Conservation (phyloP, 2,888 invertebrate species). For the Caenorhabditis drosophilae region DNA sequence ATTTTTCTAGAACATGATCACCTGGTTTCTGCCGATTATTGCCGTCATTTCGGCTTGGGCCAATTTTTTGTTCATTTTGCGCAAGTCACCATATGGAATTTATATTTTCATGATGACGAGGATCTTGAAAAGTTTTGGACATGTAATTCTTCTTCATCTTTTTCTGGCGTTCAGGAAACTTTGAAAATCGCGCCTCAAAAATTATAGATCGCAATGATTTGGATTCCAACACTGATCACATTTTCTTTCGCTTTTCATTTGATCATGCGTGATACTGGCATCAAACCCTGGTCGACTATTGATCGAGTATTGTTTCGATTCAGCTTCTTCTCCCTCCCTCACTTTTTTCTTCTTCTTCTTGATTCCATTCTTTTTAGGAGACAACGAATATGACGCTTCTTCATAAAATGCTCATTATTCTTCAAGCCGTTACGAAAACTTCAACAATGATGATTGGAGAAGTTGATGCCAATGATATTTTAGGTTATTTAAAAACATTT, state of each 20-base stretch:
- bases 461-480: conserved; percentile 54
- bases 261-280: conserved; percentile 63
- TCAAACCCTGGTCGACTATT: conserved; percentile 61
- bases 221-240: conserved; percentile 66
- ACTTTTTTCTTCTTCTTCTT: no score
- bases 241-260: conserved; percentile 67
- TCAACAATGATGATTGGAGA: conserved; percentile 69
- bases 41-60: conserved; percentile 66
- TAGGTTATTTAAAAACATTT: conserved; percentile 6
- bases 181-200: not conserved
- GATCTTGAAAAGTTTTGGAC: conserved; percentile 60
- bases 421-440: conserved; percentile 66
- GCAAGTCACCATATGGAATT: conserved; percentile 64
- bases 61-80: conserved; percentile 53
- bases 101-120: conserved; percentile 68
- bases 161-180: no score
- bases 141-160: conserved; percentile 46
- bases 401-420: conserved; percentile 48
- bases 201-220: conserved; percentile 64
- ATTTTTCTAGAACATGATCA: conserved; percentile 46
- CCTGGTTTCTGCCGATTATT: conserved; percentile 66
- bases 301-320: conserved; percentile 39
- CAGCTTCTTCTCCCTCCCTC: no score
- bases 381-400: conserved; percentile 41
- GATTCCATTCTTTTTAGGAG: conserved; percentile 20